These are phyloP conservation scores for Phragmatobia fuliginosa DNA, from an alignment of 2,888 invertebrate genomes.

Conservation along the genomic window DNA sequence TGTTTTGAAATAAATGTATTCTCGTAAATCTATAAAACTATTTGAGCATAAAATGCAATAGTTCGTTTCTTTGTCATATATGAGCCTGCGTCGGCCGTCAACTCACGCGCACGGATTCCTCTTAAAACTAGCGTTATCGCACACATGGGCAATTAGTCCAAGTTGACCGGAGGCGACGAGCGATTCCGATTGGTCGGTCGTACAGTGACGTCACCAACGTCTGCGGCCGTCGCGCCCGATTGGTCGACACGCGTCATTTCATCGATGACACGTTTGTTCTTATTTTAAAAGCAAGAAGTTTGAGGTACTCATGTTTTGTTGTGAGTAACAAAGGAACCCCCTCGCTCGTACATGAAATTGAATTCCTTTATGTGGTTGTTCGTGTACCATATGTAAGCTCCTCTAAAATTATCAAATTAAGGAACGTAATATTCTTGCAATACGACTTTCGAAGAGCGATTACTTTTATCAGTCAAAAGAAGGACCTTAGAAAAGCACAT, in stretches of 20 bases:
- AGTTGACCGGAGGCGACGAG: slow-evolving; percentile 85
- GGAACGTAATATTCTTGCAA: slow-evolving; percentile 26
- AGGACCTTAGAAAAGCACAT: slow-evolving; percentile 27
- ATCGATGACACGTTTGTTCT: slow-evolving; percentile 86
- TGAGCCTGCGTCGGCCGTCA: slow-evolving; percentile 55
- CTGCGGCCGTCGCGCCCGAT: slow-evolving; percentile 85
- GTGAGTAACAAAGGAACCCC: slow-evolving; percentile 73
- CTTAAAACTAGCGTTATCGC: slow-evolving; percentile 82
- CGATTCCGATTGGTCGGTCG: slow-evolving; percentile 77
- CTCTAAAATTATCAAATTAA: slow-evolving; percentile 50
- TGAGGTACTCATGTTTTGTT: slow-evolving; percentile 79
- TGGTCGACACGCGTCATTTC: slow-evolving; percentile 87
- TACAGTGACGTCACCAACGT: slow-evolving; percentile 82
- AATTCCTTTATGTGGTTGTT: slow-evolving; percentile 66
- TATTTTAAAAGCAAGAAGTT: slow-evolving; percentile 83
- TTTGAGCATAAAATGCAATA: slow-evolving; percentile 14
- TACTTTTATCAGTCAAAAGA: slow-evolving; percentile 47
- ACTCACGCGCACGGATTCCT: slow-evolving; percentile 80
- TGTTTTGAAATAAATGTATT: slow-evolving; percentile 14
- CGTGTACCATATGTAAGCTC: slow-evolving; percentile 50
- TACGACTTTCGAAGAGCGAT: slow-evolving; percentile 27
- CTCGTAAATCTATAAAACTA: neutral
- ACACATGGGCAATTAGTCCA: slow-evolving; percentile 86
- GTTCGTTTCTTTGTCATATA: slow-evolving; percentile 39
- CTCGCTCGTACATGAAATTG: slow-evolving; percentile 64